phyloP scores from a whole-genome alignment of 2,113 vertebrate species.

The Cheirogaleus medius region DNA sequence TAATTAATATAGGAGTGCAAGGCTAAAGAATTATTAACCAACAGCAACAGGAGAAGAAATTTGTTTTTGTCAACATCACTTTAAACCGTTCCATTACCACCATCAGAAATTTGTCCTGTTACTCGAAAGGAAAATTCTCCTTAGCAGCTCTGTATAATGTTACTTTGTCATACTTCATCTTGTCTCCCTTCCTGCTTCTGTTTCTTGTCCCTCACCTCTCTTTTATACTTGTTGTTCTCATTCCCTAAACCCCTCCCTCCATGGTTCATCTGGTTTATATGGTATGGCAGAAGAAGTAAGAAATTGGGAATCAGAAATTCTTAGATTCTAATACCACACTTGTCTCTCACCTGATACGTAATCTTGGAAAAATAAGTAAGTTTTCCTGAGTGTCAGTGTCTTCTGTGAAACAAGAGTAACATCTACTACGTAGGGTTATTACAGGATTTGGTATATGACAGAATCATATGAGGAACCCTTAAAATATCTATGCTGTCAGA shows the following conservation, averaged over 20 bases:
- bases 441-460: background rate
- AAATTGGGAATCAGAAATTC: background rate
- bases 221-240: background rate
- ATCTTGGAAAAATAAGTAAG: background rate
- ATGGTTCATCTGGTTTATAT: background rate
- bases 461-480: background rate
- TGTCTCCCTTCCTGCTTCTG: background rate
- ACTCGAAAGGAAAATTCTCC: background rate
- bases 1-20: background rate
- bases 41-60: background rate
- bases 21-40: background rate
- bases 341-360: background rate
- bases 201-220: background rate
- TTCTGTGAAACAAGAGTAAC: background rate
- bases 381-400: background rate
- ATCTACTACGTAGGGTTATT: background rate
- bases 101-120: background rate
- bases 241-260: background rate
- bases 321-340: background rate
- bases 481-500: background rate
- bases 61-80: background rate
- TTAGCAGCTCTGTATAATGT: background rate
- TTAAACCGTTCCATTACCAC: background rate
- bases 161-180: background rate
- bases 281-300: background rate